Evolutionary conservation across 2,113 vertebrate species (phyloP), one percentile per base, ranked within the genome.

Genomic region (Thymallus thymallus): DNA sequence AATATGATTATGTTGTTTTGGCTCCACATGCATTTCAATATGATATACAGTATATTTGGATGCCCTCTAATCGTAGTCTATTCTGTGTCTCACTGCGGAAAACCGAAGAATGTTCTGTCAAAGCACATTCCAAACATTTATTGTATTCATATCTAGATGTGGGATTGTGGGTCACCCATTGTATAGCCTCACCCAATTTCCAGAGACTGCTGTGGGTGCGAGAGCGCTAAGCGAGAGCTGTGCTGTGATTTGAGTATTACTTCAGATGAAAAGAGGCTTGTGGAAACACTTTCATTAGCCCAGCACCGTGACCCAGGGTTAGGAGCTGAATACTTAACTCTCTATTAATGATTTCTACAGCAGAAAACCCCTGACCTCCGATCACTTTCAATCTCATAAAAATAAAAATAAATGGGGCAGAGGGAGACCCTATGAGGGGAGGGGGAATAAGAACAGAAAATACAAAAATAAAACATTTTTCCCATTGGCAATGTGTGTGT

Each of bases 331-430:
- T 92, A 93, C 93, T 80, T 92, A 94, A 92, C 88, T 90, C 76
- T 91, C 91, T 91, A 92, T 91, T 89, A 93, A 91, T 89, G 89
- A 92, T 93, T 93, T 93, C 92, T 93, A 89, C 89, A 87, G 91
- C 85, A 91, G 92, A 90, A 92, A 92, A 89, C 93, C 86, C 86
- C 85, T 88, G 87, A 94, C 90, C 90, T 86, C 77, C 80, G 84
- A 86, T 91, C 87, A 92, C 85, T 92, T 91, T 92, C 90, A 93
- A 92, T 91, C 82, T 90, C 60, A 83, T 76, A 77, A 74, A 87
- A 78, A 82, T 77, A 88, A 48, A 85, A 83, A 78, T 90, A 91
- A 86, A 78, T 80, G 76, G 68, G 30, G 55, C 62, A 41, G 12
- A 81, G 35, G 7, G 35, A 79, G 86, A 83, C 80, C 48, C 79